Base-by-base conservation (phyloP, 2,888 invertebrate species). In the Agrochola circellaris region DNA sequence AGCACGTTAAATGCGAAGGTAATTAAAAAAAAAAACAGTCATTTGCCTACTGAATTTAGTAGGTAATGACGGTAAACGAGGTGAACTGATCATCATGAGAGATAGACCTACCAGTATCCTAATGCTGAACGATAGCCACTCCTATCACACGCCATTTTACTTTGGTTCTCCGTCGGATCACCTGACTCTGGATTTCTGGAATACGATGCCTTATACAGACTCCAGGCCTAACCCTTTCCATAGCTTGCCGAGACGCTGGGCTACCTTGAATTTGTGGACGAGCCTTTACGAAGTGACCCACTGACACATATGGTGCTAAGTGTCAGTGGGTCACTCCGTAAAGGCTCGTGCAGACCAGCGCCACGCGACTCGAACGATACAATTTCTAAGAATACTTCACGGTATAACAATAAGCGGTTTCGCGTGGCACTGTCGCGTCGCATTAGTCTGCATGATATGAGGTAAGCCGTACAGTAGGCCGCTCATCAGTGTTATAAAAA, bases 1-100 rank as follows among this genome's bases (percentile, higher is more conserved):
- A 88, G 87, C 64, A 81, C 90, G 34, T 70, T 91, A 45, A 88
- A 91, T 75, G 83, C 90, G 1, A 89, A 91, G 87, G 91, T 92
- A 82, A 71, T 68, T 74, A 20, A 30, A 34, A 58, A 56, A 23
- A 26, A 38, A 67, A 9, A 20, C 67, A 17, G 2, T 51, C 2
- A 9, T 6, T 2, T 17, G 26, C 1, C 23, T 23, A 42, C 26
- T 15, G 3, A 34, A 48, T 51, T 68, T 72, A 38, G 3, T 26
- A 48, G 9, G 38, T n/a, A 38, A 20, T 8, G 7, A 15, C 34
- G 23, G 56, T 45, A 20, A 58, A n/a, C 4, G 8, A 56, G 30
- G 23, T 13, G 13, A 48, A 67, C 34, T n/a, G 48, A 26, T 48
- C 34, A 34, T 20, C 65, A 42, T 34, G 11, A 11, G 48, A 67